Conservation (phyloP, 2,888 invertebrate genomes). For the Catocala nupta region DNA sequence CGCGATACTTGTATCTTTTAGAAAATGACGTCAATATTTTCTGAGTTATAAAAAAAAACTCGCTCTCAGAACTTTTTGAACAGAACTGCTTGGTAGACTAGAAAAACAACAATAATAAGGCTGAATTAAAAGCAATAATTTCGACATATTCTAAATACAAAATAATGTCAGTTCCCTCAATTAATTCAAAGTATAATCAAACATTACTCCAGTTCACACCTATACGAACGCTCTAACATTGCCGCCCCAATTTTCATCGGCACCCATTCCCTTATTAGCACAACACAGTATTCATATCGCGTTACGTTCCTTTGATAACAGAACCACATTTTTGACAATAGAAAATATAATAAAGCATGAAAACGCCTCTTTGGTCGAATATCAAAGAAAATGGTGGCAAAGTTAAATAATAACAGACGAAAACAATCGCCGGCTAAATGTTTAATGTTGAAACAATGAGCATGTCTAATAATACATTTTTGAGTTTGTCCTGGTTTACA, state of each 20-base stretch:
- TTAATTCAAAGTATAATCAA: background rate
- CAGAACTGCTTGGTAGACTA: too few relatives aligned
- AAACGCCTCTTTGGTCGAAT: conserved; percentile 57
- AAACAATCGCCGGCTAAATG: conserved; percentile 47
- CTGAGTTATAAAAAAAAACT: too few relatives aligned
- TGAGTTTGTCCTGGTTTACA: conserved; percentile 32
- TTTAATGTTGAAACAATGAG: conserved; percentile 57
- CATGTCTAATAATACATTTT: conserved; percentile 46
- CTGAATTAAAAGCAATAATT: too few relatives aligned
- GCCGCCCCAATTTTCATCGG: conserved; percentile 21
- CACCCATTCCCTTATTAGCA: conserved; percentile 33
- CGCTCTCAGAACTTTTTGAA: too few relatives aligned
- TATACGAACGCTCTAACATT: too few relatives aligned
- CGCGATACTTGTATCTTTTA: too few relatives aligned
- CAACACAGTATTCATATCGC: conserved; percentile 39
- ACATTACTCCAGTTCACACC: background rate
- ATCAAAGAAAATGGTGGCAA: conserved; percentile 61
- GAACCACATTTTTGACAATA: conserved; percentile 39
- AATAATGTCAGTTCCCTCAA: background rate
- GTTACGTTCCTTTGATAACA: conserved; percentile 41
- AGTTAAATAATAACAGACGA: conserved; percentile 54
- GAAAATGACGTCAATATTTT: too few relatives aligned
- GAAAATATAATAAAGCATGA: conserved; percentile 33
- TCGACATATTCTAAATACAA: too few relatives aligned
- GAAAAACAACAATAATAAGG: too few relatives aligned